These are phyloP conservation scores for Opisthocomus hoazin DNA, from an alignment of 2,113 vertebrate genomes.

Conservation along the genomic window DNA sequence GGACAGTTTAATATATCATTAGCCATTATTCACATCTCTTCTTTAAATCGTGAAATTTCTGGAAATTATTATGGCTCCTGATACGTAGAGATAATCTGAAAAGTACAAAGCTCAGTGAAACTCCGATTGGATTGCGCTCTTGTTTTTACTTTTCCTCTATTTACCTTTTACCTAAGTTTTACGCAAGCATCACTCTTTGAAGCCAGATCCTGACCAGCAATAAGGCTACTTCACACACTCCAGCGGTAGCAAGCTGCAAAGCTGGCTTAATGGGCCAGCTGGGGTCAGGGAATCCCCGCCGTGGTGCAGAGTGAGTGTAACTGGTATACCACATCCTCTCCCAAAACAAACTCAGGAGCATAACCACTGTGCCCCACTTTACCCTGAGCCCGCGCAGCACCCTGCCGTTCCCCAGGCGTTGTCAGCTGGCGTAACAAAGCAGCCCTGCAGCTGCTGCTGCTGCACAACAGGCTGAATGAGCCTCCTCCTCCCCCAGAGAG, in stretches of 20 bases:
- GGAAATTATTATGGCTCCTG: background rate
- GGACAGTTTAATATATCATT: background rate
- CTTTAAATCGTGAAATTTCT: background rate
- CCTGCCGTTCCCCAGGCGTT: accelerated
- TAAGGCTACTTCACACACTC: background rate
- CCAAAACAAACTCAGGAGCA: background rate
- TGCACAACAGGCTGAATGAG: background rate
- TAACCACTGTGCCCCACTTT: background rate
- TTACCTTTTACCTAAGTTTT: background rate
- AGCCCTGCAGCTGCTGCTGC: background rate
- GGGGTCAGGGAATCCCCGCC: constrained; percentile 31
- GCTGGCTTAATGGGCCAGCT: background rate
- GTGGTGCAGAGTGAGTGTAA: background rate
- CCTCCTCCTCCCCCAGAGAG: background rate
- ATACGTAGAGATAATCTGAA: background rate
- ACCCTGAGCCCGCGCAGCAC: background rate
- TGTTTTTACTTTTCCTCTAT: background rate
- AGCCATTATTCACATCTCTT: background rate
- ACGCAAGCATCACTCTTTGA: background rate
- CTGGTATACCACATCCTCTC: background rate
- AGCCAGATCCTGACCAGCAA: background rate
- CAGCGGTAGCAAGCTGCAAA: background rate
- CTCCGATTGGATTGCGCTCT: accelerated
- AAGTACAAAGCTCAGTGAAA: background rate
- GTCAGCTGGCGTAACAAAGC: background rate